These are phyloP conservation scores for Zaprionus ghesquierei DNA, from an alignment of 1,140 invertebrate species.

Conservation along the genomic window DNA sequence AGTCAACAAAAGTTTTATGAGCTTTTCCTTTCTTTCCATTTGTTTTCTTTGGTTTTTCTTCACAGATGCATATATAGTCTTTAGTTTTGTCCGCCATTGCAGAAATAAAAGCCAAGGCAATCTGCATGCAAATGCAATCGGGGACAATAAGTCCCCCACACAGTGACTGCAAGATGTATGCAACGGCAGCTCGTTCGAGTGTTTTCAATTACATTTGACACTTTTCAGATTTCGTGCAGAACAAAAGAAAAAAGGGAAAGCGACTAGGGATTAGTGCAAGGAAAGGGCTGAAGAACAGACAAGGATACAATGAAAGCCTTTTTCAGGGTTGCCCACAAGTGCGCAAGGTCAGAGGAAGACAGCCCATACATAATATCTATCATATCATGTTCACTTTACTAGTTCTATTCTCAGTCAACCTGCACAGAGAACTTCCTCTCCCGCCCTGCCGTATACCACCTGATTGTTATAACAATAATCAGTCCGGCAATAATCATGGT, in stretches of 20 bases:
- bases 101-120: constrained; percentile 35
- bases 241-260: constrained; percentile 41
- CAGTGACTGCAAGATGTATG: constrained; percentile 28
- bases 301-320: constrained; percentile 63
- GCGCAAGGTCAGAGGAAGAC: constrained; percentile 44
- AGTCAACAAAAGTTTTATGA: constrained; percentile 45
- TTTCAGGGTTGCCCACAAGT: constrained; percentile 39
- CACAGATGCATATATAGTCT: not conserved
- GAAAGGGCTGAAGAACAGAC: not conserved
- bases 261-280: not conserved
- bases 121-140: constrained; percentile 70
- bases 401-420: not conserved
- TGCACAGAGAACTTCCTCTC: not conserved
- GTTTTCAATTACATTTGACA: constrained; percentile 40
- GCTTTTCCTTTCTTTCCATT: constrained; percentile 5
- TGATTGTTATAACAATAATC: constrained; percentile 14
- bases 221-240: constrained; percentile 30
- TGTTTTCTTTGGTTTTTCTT: not conserved
- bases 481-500: constrained; percentile 6
- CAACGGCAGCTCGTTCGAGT: constrained; percentile 7
- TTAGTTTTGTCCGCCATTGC: not conserved
- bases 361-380: not conserved
- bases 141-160: constrained; percentile 37
- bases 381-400: not conserved
- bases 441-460: not conserved